Base-by-base conservation (phyloP, 2,113 vertebrate genomes). In the Tretioscincus oriximinensis region DNA sequence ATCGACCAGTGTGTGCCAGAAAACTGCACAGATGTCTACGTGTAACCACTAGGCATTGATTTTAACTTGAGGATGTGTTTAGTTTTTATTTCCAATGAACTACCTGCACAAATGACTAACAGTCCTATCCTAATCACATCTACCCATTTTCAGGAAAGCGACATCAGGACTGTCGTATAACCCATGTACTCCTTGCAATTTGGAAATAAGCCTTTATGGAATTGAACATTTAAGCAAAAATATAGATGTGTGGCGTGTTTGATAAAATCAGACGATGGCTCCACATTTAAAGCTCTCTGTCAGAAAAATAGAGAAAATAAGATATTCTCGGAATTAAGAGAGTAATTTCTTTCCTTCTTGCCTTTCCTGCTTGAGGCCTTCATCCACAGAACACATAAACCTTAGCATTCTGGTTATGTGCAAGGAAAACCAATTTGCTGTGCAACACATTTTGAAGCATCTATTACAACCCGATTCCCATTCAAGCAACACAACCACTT, bases 391-490 rank as follows among this genome's bases (percentile, higher is more conserved):
- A 69, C 11, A 3, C 65, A 81, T 82, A 82, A 76, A 82, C 35
- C 28, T 1, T 18, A 63, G 66, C 35, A 49, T 76, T 61, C n/a
- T 49, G 54, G 73, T 76, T 69, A 76, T 76, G 65, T 31, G 66
- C 73, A 61, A 69, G 35, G 73, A 76, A 82, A 82, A 82, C 76
- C 80, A 76, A 82, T 82, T 82, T 76, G 80, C 21, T 7, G 29
- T 1, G 80, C 65, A 69, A 82, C 63, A 54, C 54, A 70, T 69
- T 82, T 70, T 82, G 73, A 82, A 76, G 73, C 69, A 66, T 18
- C 73, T 81, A 76, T 82, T 82, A 76, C 73, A 63, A 69, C 69
- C 73, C 80, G 76, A 82, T 82, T 82, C 80, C 35, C 28, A 22
- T 31, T 60, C 22, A 10, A 76, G 73, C 51, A 68, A 51, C 80